Conservation (phyloP, 2,113 vertebrate species). For the Chaetodon trifascialis region DNA sequence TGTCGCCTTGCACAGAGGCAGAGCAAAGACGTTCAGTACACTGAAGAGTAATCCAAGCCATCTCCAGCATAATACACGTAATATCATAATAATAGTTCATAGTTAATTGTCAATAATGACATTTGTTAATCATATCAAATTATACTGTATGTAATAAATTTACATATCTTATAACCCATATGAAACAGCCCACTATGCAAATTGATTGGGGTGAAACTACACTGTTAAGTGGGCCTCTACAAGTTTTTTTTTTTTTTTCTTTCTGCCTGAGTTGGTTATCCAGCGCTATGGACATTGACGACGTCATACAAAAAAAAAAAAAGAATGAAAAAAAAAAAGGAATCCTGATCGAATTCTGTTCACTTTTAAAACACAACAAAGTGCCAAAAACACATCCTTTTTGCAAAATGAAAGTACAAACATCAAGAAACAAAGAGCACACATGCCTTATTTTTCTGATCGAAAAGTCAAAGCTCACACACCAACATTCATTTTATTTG, state of each 20-base stretch:
- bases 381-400: conserved; percentile 76
- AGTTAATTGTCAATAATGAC: conserved; percentile 75
- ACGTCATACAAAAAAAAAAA: conserved; percentile 78
- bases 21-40: conserved; percentile 66
- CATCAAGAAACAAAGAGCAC: conserved; percentile 79
- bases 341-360: conserved; percentile 85
- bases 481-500: conserved; percentile 95
- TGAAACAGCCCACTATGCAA: conserved; percentile 81
- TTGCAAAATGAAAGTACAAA: conserved; percentile 90
- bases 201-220: conserved; percentile 78
- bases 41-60: conserved; percentile 70
- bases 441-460: conserved; percentile 81
- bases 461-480: conserved; percentile 91
- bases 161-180: conserved; percentile 82
- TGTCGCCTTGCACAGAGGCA: conserved; percentile 59
- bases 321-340: conserved; percentile 70
- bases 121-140: conserved; percentile 82
- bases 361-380: conserved; percentile 82
- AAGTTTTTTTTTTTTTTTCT: conserved; percentile 78
- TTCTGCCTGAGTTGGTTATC: conserved; percentile 88
- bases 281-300: conserved; percentile 84
- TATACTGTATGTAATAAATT: conserved; percentile 69
- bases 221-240: conserved; percentile 73
- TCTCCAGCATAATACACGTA: conserved; percentile 78
- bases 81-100: conserved; percentile 81